Evolutionary conservation across 2,113 vertebrate genomes (phyloP).

Genomic region (Chascanopsetta lugubris): DNA sequence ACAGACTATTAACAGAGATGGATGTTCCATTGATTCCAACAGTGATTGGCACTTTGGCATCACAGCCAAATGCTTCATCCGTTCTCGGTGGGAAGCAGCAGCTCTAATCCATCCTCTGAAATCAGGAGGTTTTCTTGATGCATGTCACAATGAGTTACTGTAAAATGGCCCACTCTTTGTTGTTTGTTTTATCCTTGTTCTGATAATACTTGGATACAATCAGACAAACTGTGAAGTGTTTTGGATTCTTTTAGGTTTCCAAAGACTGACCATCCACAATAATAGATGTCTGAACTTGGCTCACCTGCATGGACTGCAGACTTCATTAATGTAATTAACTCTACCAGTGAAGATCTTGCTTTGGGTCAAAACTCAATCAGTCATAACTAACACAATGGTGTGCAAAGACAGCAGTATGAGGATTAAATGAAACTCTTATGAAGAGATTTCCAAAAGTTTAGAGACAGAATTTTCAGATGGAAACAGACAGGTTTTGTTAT

Average conservation of each 20-base stretch:
- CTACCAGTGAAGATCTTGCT: background rate
- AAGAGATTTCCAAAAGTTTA: background rate
- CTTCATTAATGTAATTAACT: background rate
- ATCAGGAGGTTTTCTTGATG: background rate
- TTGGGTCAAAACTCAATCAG: background rate
- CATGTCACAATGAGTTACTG: background rate
- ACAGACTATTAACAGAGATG: background rate
- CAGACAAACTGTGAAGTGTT: background rate
- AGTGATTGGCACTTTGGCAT: background rate
- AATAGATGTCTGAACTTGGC: background rate
- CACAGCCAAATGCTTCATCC: background rate
- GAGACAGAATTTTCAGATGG: too few relatives aligned
- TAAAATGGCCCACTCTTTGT: background rate
- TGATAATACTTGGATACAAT: too few relatives aligned
- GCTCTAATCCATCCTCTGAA: background rate
- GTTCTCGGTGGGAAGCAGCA: background rate
- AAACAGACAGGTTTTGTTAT: too few relatives aligned
- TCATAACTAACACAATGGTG: background rate
- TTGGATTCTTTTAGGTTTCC: background rate
- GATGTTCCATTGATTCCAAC: background rate
- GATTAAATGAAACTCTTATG: background rate
- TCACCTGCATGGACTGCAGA: background rate
- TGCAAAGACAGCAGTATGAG: background rate
- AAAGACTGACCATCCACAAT: background rate
- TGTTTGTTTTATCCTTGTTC: background rate